phyloP scores from a whole-genome alignment of 2,797 vertebrate species.

The Neosalanx taihuensis region DNA sequence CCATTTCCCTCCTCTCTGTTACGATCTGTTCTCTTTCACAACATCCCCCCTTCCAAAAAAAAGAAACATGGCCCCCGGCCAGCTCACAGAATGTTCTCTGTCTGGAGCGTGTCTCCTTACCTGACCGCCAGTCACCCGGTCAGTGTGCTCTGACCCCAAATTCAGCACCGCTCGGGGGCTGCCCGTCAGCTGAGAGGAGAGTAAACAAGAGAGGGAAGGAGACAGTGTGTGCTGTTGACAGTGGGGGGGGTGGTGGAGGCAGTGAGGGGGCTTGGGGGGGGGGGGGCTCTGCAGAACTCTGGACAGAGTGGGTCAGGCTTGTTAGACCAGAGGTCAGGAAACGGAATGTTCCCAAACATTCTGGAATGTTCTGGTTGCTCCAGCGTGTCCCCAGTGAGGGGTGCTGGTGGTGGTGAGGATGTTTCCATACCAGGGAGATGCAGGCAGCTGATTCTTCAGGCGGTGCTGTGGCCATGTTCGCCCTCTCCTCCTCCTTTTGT shows the following conservation, averaged over 20 bases:
- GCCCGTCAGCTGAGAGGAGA: not conserved
- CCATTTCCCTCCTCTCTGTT: slow-evolving; percentile 42
- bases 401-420: slow-evolving; percentile 31
- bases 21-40: slow-evolving; percentile 36
- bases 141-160: not conserved
- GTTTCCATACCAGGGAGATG: slow-evolving; percentile 8
- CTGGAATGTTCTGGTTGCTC: slow-evolving; percentile 57
- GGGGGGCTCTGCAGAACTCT: not conserved
- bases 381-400: slow-evolving; percentile 32
- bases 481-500: slow-evolving; percentile 13
- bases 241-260: not conserved
- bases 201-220: slow-evolving; percentile 4
- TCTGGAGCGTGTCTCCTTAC: not conserved
- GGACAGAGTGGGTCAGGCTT: slow-evolving; percentile 15
- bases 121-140: slow-evolving; percentile 4
- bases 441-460: slow-evolving; percentile 12
- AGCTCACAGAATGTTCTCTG: slow-evolving; percentile 58
- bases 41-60: not conserved
- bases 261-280: not conserved
- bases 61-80: slow-evolving; percentile 48
- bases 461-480: slow-evolving; percentile 2
- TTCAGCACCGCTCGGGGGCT: slow-evolving; percentile 5
- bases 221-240: slow-evolving; percentile 23
- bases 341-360: slow-evolving; percentile 67
- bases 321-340: slow-evolving; percentile 48